Conservation (phyloP, 2,797 vertebrate genomes). For the Champsocephalus gunnari region DNA sequence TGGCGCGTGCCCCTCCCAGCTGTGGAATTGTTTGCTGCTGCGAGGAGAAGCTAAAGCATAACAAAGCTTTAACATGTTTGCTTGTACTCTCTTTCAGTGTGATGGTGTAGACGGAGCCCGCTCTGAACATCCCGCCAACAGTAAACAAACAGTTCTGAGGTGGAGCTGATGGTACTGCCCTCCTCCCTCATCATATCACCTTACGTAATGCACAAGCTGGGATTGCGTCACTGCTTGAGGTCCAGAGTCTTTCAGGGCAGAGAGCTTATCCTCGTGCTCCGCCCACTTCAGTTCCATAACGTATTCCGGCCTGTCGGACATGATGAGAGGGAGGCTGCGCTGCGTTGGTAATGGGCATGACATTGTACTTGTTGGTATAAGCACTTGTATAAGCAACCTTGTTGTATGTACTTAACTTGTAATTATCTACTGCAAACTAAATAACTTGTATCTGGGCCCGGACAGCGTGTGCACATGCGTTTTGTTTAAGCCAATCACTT, state of each 20-base stretch:
- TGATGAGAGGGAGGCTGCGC: constrained; percentile 36
- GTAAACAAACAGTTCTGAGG: constrained; percentile 51
- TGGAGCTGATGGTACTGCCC: constrained; percentile 41
- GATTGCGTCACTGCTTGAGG: constrained; percentile 71
- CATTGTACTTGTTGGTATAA: too few species aligned
- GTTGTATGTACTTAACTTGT: too few species aligned
- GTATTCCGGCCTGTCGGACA: constrained; percentile 41
- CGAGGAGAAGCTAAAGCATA: constrained; percentile 23
- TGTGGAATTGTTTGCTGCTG: constrained; percentile 36
- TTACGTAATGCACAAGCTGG: constrained; percentile 65
- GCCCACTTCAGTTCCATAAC: constrained; percentile 40
- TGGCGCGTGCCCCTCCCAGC: constrained; percentile 60
- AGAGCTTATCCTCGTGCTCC: constrained; percentile 70
- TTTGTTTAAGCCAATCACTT: too few species aligned
- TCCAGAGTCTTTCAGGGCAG: constrained; percentile 54
- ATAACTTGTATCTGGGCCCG: too few species aligned
- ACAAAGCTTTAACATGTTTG: constrained; percentile 37
- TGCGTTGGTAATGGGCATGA: not conserved
- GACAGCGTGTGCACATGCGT: too few species aligned
- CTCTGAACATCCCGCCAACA: constrained; percentile 37
- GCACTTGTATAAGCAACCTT: too few species aligned
- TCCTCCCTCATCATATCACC: constrained; percentile 54
- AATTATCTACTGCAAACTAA: too few species aligned
- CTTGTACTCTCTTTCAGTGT: constrained; percentile 24
- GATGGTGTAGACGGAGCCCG: constrained; percentile 19